phyloP scores from a whole-genome alignment of 2,113 vertebrate genomes.

The Aythya baeri region DNA sequence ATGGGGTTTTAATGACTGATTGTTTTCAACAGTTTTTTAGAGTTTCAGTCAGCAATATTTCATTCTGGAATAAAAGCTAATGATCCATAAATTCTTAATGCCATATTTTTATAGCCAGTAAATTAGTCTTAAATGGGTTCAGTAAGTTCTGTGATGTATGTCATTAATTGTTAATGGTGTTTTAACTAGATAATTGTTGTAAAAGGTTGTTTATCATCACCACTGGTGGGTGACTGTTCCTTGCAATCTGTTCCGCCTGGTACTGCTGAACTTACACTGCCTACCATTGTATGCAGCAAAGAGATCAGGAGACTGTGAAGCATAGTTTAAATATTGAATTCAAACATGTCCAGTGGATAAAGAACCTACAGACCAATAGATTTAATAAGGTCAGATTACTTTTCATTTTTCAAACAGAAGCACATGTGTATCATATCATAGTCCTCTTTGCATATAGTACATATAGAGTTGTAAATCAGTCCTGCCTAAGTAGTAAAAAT shows the following conservation, averaged over 20 bases:
- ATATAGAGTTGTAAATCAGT: background rate
- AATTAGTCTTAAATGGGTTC: conserved; percentile 86
- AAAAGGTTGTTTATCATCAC: conserved; percentile 78
- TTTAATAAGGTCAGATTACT: conserved; percentile 48
- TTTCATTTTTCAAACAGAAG: conserved; percentile 37
- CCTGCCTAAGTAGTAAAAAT: background rate
- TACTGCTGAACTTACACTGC: background rate
- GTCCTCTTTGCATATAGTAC: background rate
- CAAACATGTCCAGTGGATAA: conserved; percentile 15
- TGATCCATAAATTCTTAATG: conserved; percentile 86
- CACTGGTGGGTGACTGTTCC: conserved; percentile 54
- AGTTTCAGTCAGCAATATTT: conserved; percentile 78
- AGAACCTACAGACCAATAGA: background rate
- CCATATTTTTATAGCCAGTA: conserved; percentile 85
- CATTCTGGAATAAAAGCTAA: conserved; percentile 80
- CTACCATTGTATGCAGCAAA: conserved; percentile 43
- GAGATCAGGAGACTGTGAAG: conserved; percentile 1
- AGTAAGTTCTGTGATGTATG: conserved; percentile 81
- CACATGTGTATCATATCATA: background rate
- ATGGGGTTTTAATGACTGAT: conserved; percentile 64
- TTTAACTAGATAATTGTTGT: conserved; percentile 81
- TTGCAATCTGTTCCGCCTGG: conserved; percentile 54
- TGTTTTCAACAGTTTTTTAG: conserved; percentile 73
- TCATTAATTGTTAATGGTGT: conserved; percentile 84
- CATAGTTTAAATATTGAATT: conserved; percentile 23